Base-by-base conservation (phyloP, 2,113 vertebrate genomes). In the Bettongia penicillata region DNA sequence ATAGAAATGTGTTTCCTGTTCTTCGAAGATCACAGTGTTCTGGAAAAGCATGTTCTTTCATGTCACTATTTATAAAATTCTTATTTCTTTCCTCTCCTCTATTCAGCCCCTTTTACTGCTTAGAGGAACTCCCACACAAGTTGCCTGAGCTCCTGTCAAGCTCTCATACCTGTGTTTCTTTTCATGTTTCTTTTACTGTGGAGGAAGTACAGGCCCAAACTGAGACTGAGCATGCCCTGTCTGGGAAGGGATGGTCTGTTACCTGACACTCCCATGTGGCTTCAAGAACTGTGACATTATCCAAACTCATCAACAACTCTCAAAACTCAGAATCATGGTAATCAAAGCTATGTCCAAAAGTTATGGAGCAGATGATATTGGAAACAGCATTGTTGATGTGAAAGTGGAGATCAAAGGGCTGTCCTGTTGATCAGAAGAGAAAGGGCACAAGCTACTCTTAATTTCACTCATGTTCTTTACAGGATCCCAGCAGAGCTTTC, bases 311-410 rank as follows among this genome's bases (percentile, higher is more conserved):
- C 92, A 98, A 93, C 94, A 98, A 96, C 89, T 84, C 96, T 48
- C 97, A 90, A 95, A 98, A 98, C 9, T 12, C 92, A 25, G 96
- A 96, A 96, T 99, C 97, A 53, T 98, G 96, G 2, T 99, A 98
- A 68, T 98, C 98, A 98, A 99, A 99, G 93, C 98, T 98, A 92
- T 99, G 94, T 91, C 98, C 98, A 94, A 98, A 99, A 89, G 98
- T 90, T 94, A 98, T 90, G 31, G 98, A 98, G 93, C 98, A 98
- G 94, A 98, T 98, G 91, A 99, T 97, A 2, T 98, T 99, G 61
- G 97, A 98, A 3, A 98, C 97, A 55, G 98, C 98, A 10, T 91
- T 97, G 97, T 98, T 98, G 93, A 98, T 93, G 68, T 97, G 96
- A 93, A 97, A 95, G 94, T 97, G 98, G 0, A 97, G 97, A 52